Evolutionary conservation across 2,888 invertebrate species (phyloP).

Genomic region (Cerastis rubricosa): DNA sequence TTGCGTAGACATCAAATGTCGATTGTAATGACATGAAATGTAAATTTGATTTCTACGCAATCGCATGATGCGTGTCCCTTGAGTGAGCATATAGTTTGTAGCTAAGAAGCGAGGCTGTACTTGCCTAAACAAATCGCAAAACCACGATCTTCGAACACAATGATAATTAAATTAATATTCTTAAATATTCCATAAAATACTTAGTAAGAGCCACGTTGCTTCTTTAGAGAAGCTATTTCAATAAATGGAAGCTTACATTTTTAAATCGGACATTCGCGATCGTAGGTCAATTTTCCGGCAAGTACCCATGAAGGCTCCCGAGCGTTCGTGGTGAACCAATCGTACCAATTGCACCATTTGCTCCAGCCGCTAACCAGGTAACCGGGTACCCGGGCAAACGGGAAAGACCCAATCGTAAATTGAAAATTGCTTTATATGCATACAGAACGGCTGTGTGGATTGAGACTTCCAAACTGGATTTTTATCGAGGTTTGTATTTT

Average conservation of each 20-base stretch:
- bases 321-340: conserved; percentile 50
- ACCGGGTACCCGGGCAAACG: conserved; percentile 31
- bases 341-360: conserved; percentile 56
- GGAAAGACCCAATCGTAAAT: conserved; percentile 65
- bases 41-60: no score
- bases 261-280: conserved; percentile 7
- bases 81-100: no score
- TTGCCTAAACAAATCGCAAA: no score
- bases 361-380: conserved; percentile 33
- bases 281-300: conserved; percentile 62
- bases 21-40: no score
- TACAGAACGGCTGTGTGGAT: conserved; percentile 54
- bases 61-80: no score
- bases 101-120: no score
- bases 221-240: conserved; percentile 15
- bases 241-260: conserved; percentile 33
- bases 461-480: conserved; percentile 57
- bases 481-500: conserved; percentile 42
- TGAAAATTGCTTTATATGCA: conserved; percentile 73
- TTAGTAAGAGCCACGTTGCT: no score
- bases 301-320: conserved; percentile 43
- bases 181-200: neutral
- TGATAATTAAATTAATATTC: no score
- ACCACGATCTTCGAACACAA: no score
- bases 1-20: no score